phyloP scores from a whole-genome alignment of 2,797 vertebrate species.

The Steatocranus sp. region DNA sequence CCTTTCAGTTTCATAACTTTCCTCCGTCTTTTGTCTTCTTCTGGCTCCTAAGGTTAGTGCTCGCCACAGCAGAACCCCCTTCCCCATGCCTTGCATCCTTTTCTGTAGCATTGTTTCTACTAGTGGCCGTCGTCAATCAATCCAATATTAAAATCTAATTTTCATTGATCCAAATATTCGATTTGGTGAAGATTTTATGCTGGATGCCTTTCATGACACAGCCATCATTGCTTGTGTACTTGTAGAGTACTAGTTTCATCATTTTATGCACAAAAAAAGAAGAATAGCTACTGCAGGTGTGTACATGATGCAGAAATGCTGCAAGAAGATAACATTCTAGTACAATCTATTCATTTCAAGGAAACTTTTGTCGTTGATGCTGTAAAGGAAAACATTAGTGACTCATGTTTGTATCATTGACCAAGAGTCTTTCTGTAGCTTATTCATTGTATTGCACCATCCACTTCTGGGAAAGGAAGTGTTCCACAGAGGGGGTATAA shows the following conservation, averaged over 20 bases:
- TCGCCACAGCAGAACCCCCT: background rate
- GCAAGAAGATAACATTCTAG: background rate
- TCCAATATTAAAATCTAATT: background rate
- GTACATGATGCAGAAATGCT: background rate
- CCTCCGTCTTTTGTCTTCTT: background rate
- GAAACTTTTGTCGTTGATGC: background rate
- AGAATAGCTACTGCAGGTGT: background rate
- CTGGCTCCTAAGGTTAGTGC: background rate
- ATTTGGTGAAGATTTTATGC: background rate
- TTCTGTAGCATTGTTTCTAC: background rate
- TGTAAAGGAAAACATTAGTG: background rate
- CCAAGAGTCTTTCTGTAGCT: background rate
- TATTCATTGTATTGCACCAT: background rate
- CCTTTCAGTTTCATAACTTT: background rate
- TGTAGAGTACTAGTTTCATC: rapidly evolving
- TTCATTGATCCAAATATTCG: background rate
- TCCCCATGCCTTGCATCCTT: background rate
- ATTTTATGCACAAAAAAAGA: background rate
- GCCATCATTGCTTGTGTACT: background rate
- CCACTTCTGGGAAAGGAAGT: background rate
- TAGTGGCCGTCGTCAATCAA: rapidly evolving
- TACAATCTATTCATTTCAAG: background rate
- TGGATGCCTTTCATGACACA: background rate
- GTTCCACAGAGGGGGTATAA: background rate
- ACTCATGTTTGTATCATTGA: background rate